A percentile compares a stretch with the other conserved stretches of the same genome.
Evolutionary conservation across 2,797 vertebrate species (phyloP).

Genomic region (Pygocentrus nattereri): DNA sequence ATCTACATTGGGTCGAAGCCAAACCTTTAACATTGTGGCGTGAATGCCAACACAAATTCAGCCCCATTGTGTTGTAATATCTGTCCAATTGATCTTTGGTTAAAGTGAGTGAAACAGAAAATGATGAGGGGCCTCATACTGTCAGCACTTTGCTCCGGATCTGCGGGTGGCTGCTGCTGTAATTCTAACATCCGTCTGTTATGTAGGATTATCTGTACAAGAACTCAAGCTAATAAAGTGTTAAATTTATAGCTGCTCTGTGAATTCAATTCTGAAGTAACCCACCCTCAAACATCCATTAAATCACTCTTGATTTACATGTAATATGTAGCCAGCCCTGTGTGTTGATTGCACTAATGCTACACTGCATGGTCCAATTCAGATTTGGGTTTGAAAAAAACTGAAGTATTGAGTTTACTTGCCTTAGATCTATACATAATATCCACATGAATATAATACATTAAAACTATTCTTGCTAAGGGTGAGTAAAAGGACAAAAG

Average conservation of each 20-base stretch:
- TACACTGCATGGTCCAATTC: conserved; percentile 5
- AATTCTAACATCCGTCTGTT: background rate
- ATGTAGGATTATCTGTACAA: conserved; percentile 1
- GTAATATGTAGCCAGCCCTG: background rate
- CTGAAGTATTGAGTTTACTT: too few species aligned
- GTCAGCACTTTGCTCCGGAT: conserved; percentile 21
- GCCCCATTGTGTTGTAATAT: conserved; percentile 50
- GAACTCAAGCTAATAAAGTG: background rate
- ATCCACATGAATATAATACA: too few species aligned
- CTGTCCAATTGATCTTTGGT: conserved; percentile 47
- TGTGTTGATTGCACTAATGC: conserved; percentile 24
- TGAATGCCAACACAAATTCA: conserved; percentile 46
- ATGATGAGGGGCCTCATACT: conserved; percentile 30
- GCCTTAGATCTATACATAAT: too few species aligned
- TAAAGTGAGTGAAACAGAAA: conserved; percentile 41
- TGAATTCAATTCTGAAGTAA: background rate
- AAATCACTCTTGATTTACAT: conserved; percentile 43
- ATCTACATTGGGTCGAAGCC: conserved; percentile 60
- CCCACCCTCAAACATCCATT: conserved; percentile 21
- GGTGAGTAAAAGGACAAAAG: too few species aligned
- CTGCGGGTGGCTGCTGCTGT: conserved; percentile 15
- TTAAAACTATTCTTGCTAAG: too few species aligned
- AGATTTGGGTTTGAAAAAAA: too few species aligned
- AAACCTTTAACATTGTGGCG: conserved; percentile 32
- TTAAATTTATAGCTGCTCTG: background rate